These are phyloP conservation scores for Umimayanthus kanabou DNA, from an alignment of 92 coral and sea anemone genomes.

Conservation along the genomic window DNA sequence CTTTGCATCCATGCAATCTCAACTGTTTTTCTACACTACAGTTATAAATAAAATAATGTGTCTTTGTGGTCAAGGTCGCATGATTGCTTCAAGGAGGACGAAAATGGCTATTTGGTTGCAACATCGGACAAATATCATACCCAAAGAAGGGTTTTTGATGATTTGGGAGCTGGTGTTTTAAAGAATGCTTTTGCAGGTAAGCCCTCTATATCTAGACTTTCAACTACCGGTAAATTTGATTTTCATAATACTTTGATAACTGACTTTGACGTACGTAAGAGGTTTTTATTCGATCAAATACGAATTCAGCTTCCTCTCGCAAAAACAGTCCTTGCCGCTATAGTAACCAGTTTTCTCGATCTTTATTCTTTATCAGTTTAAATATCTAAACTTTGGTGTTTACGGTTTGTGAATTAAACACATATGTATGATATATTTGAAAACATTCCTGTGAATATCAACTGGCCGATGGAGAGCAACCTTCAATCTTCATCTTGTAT, in stretches of 20 bases:
- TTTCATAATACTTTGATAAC: background rate
- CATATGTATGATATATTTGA: background rate
- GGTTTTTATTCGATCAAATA: no score
- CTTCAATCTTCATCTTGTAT: background rate
- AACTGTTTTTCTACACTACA: background rate
- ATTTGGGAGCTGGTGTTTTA: conserved; percentile 95
- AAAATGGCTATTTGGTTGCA: conserved; percentile 61
- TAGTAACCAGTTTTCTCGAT: background rate
- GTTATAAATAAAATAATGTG: background rate
- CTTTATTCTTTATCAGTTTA: no score
- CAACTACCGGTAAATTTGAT: background rate
- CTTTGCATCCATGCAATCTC: conserved; percentile 11
- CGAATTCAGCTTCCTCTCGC: background rate
- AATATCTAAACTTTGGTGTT: background rate
- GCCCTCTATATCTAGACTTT: background rate
- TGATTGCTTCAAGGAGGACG: conserved; percentile 86
- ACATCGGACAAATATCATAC: conserved; percentile 74
- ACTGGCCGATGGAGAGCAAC: background rate
- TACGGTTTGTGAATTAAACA: background rate
- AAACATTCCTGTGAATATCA: background rate
- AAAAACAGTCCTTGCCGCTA: background rate
- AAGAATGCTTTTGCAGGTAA: conserved; percentile 95
- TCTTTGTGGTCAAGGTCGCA: conserved; percentile 76
- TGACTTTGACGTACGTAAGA: background rate
- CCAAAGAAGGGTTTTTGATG: conserved; percentile 90